These are phyloP conservation scores for Hydropsyche betteni DNA, from an alignment of 2,888 invertebrate species.

Conservation along the genomic window DNA sequence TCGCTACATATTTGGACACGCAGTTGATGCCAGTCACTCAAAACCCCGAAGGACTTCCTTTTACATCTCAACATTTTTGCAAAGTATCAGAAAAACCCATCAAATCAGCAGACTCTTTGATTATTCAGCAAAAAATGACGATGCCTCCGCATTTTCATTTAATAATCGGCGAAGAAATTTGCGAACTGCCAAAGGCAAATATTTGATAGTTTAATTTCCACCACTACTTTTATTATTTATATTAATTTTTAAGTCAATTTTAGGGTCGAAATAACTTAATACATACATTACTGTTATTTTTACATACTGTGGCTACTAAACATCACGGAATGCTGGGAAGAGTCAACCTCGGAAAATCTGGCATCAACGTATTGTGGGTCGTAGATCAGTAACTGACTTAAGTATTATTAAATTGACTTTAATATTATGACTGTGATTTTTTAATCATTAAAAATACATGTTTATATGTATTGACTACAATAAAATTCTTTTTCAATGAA, in stretches of 20 bases:
- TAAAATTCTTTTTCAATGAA: not conserved
- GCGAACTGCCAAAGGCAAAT: slow-evolving; percentile 72
- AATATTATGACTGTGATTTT: slow-evolving; percentile 20
- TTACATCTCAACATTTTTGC: slow-evolving; percentile 57
- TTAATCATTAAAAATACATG: not conserved
- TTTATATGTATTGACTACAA: too few species aligned
- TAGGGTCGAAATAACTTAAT: slow-evolving; percentile 89
- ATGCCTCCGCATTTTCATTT: slow-evolving; percentile 79
- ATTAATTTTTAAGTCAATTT: slow-evolving; percentile 53
- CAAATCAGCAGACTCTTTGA: slow-evolving; percentile 64
- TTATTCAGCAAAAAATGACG: slow-evolving; percentile 70
- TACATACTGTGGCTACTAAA: slow-evolving; percentile 77
- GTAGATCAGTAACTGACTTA: slow-evolving; percentile 63
- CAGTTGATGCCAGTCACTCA: slow-evolving; percentile 68
- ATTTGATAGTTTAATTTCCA: not conserved
- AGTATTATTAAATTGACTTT: slow-evolving; percentile 11
- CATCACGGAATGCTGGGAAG: slow-evolving; percentile 80
- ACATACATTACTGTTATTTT: slow-evolving; percentile 83
- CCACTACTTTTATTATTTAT: slow-evolving; percentile 6
- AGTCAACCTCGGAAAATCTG: slow-evolving; percentile 79
- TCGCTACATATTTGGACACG: slow-evolving; percentile 87
- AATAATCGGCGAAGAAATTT: slow-evolving; percentile 71
- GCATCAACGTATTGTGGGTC: slow-evolving; percentile 86
- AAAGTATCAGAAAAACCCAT: slow-evolving; percentile 62
- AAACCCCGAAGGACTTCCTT: slow-evolving; percentile 58